Base-by-base conservation (phyloP, 2,113 vertebrate species). In the Anhinga rufa region DNA sequence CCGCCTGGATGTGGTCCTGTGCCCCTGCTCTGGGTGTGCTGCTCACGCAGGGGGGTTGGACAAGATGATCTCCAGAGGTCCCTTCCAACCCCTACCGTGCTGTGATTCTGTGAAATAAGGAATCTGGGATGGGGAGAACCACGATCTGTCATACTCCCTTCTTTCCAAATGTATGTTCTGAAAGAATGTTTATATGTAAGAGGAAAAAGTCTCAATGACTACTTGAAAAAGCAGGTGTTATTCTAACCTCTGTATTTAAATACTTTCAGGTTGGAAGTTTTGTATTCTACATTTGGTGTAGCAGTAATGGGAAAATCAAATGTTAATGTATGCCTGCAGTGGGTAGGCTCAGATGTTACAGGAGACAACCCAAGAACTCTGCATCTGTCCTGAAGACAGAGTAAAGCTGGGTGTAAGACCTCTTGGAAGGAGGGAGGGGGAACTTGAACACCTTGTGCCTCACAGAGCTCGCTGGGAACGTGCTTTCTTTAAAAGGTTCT, bases 171-270 rank as follows among this genome's bases (percentile, higher is more conserved):
- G 1, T 17, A 4, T 44, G 17, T 71, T 77, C 71, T 54, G 52
- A 72, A 77, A 52, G 29, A 48, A 42, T 3, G 1, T 58, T 49
- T 44, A 22, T 34, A 13, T 0, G 0, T 48, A 20, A 62, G 18
- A 89, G 42, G 40, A 66, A 38, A 64, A 92, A n/a, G n/a, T 54
- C 28, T 80, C 68, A 46, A 8, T 29, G 42, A 72, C 36, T 79
- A 2, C 26, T 86, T 71, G 71, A 62, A 54, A 78, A 91, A 82
- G 61, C 38, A 62, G 24, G 13, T 6, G 2, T 71, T 80, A n/a
- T 10, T 40, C 20, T 66, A 40, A 58, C 38, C 62, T 85, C 48
- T 68, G 12, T 46, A 62, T 88, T 64, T 40, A 76, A 90, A 55
- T 82, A 46, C 48, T 66, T 89, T n/a, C 48, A 75, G 17, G 9